Evolutionary conservation across 2,888 invertebrate species (phyloP), one percentile per base, ranked within the genome.

Genomic region (Ganaspis brasiliensis): DNA sequence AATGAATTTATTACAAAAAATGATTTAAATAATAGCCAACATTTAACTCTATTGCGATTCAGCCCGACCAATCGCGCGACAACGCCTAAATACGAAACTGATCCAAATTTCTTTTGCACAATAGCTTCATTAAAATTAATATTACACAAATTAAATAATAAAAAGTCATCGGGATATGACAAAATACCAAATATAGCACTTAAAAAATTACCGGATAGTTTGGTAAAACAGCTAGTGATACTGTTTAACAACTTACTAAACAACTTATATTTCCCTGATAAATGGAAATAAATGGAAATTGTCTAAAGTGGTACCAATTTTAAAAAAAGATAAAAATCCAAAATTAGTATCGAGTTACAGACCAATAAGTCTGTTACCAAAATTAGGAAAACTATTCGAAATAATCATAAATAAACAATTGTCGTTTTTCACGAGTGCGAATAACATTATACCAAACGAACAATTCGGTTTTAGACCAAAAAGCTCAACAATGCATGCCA

Each of bases 381-480:
- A 49, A 3, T n/a, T 49, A 16, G 49, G 49, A 2, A 49, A 49
- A n/a, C 5, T 49, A 3, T n/a, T 49, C n/a, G n/a, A 49, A n/a
- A 49, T 14, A 3, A 1, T 16, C 14, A 49, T 16, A 49, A 49
- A 14, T 4, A 49, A 14, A 5, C 14, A 12, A 1, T n/a, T 49
- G 4, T n/a, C 2, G 12, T 16, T 4, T 6, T 19, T 19, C 9
- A 6, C 19, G 1, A 5, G 9, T 19, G 19, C n/a, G 9, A 52
- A 6, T 6, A 8, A 16, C 2, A 8, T 52, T 19, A 8, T 52
- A 19, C 52, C 52, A 16, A 1, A 4, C 9, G 52, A 52, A 16
- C 52, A 84, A 73, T 84, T 83, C 35, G 83, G 82, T 0, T 82
- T 83, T 49, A 45, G 78, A 16, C 35, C 31, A 4, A 74, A 78